Conservation (phyloP, 2,888 invertebrate genomes). For the Caenorhabditis zanzibari region DNA sequence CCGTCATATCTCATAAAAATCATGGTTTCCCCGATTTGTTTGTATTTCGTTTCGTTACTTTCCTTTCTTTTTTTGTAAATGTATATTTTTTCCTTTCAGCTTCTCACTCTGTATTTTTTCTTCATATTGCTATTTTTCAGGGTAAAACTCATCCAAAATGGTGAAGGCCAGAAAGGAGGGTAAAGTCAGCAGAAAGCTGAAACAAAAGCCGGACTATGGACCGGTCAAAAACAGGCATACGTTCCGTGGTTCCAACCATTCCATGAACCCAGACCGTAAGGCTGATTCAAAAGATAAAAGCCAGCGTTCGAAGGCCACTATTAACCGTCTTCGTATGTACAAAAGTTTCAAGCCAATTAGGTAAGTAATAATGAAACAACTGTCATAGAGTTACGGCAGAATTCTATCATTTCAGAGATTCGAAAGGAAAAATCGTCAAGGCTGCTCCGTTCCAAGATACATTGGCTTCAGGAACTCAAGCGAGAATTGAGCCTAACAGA, state of each 20-base stretch:
- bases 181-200: constrained; percentile 73
- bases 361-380: constrained; percentile 75
- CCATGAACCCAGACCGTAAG: constrained; percentile 92
- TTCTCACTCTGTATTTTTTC: constrained; percentile 13
- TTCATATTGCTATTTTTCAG: constrained; percentile 29
- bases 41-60: constrained; percentile 46
- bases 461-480: constrained; percentile 92
- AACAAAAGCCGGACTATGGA: constrained; percentile 72
- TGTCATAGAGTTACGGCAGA: background rate
- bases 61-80: constrained; percentile 19
- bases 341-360: constrained; percentile 96
- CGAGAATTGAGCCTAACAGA: constrained; percentile 96
- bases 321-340: constrained; percentile 98
- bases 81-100: constrained; percentile 23
- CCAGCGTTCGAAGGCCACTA: constrained; percentile 90
- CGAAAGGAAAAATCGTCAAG: constrained; percentile 91
- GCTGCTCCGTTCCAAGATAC: constrained; percentile 97
- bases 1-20: constrained; percentile 49
- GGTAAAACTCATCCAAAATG: constrained; percentile 64
- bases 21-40: constrained; percentile 51
- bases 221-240: constrained; percentile 73
- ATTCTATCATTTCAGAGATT: constrained; percentile 86
- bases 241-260: constrained; percentile 89
- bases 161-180: constrained; percentile 73
- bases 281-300: constrained; percentile 67